phyloP scores from a whole-genome alignment of 2,888 invertebrate species.

The Himalopsyche kuldschensis region DNA sequence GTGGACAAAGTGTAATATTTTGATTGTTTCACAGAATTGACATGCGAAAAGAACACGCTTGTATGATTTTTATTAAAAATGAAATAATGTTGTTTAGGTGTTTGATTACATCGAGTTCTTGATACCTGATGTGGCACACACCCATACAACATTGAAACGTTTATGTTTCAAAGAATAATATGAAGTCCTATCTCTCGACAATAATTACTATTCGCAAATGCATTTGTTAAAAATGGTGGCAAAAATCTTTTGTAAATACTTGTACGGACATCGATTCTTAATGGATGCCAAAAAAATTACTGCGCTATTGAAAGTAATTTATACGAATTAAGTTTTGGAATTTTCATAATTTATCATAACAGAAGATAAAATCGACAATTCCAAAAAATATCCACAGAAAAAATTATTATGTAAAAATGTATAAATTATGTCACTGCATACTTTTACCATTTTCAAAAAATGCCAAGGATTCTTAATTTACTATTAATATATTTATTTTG shows the following conservation, averaged over 20 bases:
- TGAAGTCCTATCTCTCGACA: not conserved
- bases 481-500: not conserved
- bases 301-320: not conserved
- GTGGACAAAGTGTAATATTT: not conserved
- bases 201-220: conserved; percentile 1
- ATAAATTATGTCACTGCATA: too few species aligned
- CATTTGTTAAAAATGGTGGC: not conserved
- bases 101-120: conserved; percentile 53
- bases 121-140: conserved; percentile 54
- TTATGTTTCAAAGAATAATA: not conserved
- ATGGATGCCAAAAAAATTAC: not conserved
- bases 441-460: not conserved
- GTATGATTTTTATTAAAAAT: not conserved
- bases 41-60: not conserved
- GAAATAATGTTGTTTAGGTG: conserved; percentile 50
- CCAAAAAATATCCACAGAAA: not conserved
- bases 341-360: not conserved
- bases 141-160: conserved; percentile 33
- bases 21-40: not conserved
- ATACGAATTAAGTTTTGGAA: not conserved
- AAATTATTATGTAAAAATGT: not conserved
- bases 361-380: not conserved
- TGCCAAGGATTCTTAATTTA: not conserved
- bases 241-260: conserved; percentile 31
- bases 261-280: conserved; percentile 4